Evolutionary conservation across 2,113 vertebrate genomes (phyloP), one percentile per base, ranked within the genome.

Genomic region (Todiramphus chloris): DNA sequence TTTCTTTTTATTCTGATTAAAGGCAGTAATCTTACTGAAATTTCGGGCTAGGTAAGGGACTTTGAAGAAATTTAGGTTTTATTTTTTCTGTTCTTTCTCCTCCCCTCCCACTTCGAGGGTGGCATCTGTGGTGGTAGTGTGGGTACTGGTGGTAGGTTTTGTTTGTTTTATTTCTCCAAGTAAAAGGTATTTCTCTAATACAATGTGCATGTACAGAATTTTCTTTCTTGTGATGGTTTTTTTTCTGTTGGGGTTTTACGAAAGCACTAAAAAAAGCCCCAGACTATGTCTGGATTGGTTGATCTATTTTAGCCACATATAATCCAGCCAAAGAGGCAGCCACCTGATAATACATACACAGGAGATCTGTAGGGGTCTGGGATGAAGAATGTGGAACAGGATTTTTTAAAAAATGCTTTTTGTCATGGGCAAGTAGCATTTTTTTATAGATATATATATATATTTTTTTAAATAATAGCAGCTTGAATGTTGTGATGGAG

Each of bases 401-500:
- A 20, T 68, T 83, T 62, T 62, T 13, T 4, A n/a, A 62, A 48
- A 43, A 55, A 39, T 21, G 48, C 4, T 13, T 6, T 70, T 51
- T 39, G 92, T 97, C 80, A 7, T 10, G 37, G 92, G 81, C 87
- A 94, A 93, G 84, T 87, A 66, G 94, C 97, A 11, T 39, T 97
- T 19, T 43, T 94, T 97, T 97, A 13, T 41, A 41, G 12, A 41
- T 41, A 41, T 41, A 41, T 41, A 12, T 41, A 41, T 41, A 13
- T 41, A 97, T 46, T 46, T 46, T 46, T 94, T 97, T 97, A 97
- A 96, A 97, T 97, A 97, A 96, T 92, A 92, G 15, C 58, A 55
- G 84, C 96, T 94, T 94, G 97, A 97, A 93, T 96, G 95, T 94
- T 95, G 97, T 97, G 97, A 97, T 97, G 97, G 97, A 97, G 94